Percentiles rank a stretch among this genome's conserved stretches.
These are phyloP conservation scores for Drosophila affinis DNA, from an alignment of 2,888 invertebrate species.

Conservation along the genomic window DNA sequence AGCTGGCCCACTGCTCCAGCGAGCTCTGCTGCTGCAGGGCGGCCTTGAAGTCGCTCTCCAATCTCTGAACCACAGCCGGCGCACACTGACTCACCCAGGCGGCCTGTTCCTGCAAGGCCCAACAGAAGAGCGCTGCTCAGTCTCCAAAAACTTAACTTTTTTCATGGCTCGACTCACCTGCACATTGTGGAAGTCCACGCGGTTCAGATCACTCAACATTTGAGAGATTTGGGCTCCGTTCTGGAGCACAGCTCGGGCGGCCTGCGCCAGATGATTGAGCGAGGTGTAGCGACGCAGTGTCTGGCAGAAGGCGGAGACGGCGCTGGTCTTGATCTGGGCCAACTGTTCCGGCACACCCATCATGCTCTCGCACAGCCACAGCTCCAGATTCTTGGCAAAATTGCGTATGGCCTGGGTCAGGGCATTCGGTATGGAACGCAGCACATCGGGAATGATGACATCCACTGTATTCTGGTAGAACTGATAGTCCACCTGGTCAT, in stretches of 20 bases:
- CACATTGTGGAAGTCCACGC: conserved; percentile 99
- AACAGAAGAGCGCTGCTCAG: conserved; percentile 3
- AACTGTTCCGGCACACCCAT: conserved; percentile 92
- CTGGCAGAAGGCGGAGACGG: conserved; percentile 96
- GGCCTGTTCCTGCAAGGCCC: conserved; percentile 87
- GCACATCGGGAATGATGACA: conserved; percentile 97
- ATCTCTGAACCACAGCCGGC: conserved; percentile 89
- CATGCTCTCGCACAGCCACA: conserved; percentile 94
- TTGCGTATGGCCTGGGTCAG: conserved; percentile 96
- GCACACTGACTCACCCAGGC: conserved; percentile 99
- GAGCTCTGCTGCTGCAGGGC: conserved; percentile 96
- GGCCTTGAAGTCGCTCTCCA: conserved; percentile 97
- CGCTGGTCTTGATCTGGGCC: conserved; percentile 91
- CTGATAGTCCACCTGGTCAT: conserved; percentile 89
- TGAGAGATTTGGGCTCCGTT: conserved; percentile 97
- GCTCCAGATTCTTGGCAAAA: conserved; percentile 96
- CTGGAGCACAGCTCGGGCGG: conserved; percentile 96
- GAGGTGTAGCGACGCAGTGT: conserved; percentile 98
- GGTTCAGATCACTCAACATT: conserved; percentile 98
- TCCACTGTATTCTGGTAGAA: conserved; percentile 98
- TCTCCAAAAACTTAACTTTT: not conserved
- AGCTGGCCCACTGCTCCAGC: conserved; percentile 98
- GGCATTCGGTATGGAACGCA: conserved; percentile 96
- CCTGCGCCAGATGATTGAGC: conserved; percentile 95
- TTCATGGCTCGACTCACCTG: conserved; percentile 86